These are phyloP conservation scores for Emydura subglobosa DNA, from an alignment of 2,113 vertebrate genomes.

Conservation along the genomic window DNA sequence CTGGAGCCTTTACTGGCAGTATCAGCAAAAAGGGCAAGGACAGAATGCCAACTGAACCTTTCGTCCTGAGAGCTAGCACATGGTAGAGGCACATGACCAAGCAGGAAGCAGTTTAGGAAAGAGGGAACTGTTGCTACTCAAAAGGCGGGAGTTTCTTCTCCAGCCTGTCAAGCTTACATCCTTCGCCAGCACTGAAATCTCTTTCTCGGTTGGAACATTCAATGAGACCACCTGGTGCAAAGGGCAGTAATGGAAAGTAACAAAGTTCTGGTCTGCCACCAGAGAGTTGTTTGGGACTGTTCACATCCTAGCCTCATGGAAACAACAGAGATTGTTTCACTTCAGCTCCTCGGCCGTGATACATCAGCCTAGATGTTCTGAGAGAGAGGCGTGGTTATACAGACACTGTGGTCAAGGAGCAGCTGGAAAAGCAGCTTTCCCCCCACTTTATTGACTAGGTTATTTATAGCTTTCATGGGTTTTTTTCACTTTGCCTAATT, in stretches of 20 bases:
- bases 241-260: background rate
- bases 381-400: background rate
- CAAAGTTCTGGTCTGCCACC: background rate
- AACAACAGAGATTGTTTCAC: background rate
- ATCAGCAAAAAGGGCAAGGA: no score
- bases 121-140: background rate
- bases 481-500: constrained; percentile 12
- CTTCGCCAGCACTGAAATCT: background rate
- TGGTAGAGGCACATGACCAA: background rate
- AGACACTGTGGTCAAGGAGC: background rate
- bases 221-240: background rate
- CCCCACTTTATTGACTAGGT: background rate
- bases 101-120: background rate
- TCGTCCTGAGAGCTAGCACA: background rate
- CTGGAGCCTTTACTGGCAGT: background rate
- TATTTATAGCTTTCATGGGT: background rate
- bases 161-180: background rate
- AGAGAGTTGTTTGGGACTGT: background rate
- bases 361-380: background rate
- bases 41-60: background rate
- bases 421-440: background rate
- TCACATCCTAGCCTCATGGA: background rate
- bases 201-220: background rate
- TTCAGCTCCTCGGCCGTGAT: background rate
- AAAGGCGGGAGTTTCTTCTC: background rate